These are phyloP conservation scores for Ictidomys tridecemlineatus DNA, from an alignment of 2,113 vertebrate species.

Conservation along the genomic window DNA sequence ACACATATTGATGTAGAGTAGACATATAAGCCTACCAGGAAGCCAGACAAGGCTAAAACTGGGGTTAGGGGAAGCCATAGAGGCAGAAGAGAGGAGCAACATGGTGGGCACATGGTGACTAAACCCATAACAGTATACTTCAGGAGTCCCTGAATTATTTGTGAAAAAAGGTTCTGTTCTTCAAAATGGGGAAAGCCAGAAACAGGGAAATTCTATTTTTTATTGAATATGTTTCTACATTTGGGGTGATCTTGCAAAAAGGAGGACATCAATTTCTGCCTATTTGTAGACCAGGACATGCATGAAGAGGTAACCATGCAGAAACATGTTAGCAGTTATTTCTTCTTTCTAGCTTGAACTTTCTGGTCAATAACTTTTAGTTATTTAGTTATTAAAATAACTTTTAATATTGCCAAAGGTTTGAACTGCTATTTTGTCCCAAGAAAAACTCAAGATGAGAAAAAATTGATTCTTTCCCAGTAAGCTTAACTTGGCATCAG, in stretches of 20 bases:
- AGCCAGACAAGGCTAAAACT: neutral
- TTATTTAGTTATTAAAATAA: no score
- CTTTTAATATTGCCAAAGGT: neutral
- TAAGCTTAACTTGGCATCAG: no score
- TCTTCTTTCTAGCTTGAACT: neutral
- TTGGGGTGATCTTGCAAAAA: neutral
- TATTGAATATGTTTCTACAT: neutral
- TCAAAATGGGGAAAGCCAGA: conserved; percentile 11
- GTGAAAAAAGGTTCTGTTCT: neutral
- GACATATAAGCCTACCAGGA: neutral
- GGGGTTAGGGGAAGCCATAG: neutral
- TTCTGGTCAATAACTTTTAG: neutral
- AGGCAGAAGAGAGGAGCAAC: neutral
- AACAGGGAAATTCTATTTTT: neutral
- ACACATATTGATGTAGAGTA: neutral
- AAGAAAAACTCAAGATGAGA: no score
- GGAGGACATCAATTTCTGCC: neutral
- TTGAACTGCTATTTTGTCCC: no score
- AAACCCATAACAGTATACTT: neutral
- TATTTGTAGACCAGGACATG: neutral
- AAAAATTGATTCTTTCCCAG: no score
- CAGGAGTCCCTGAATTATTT: neutral
- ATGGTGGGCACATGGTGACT: neutral
- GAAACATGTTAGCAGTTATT: neutral
- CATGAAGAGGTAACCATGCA: neutral